Percentiles rank a stretch among this genome's conserved stretches.
Evolutionary conservation across 2,888 invertebrate species (phyloP).

Genomic region (Leptarthrus brevirostris): DNA sequence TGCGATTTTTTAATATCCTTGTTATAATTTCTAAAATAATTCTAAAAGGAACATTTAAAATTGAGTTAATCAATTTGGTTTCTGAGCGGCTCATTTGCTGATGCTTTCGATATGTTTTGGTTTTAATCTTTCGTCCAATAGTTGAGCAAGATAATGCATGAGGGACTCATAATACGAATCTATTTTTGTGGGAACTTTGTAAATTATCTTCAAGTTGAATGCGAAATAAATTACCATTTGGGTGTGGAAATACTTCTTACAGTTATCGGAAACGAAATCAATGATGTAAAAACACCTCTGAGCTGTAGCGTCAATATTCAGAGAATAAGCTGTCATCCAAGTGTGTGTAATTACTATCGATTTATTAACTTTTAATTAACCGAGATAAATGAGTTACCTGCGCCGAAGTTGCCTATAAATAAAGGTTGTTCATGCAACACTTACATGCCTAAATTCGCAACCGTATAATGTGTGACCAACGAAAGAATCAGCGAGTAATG

Average conservation of each 20-base stretch:
- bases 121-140: too few species aligned
- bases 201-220: too few species aligned
- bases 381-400: conserved; percentile 34
- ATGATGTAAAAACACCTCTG: conserved; percentile 34
- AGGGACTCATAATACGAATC: too few species aligned
- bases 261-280: conserved; percentile 12
- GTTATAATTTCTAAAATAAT: too few species aligned
- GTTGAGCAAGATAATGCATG: too few species aligned
- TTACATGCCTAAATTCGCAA: conserved; percentile 9
- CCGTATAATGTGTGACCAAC: background rate
- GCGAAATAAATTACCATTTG: background rate
- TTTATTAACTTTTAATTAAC: conserved; percentile 45
- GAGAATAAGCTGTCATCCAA: conserved; percentile 21
- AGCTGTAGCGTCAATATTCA: background rate
- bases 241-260: conserved; percentile 4
- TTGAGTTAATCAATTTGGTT: too few species aligned
- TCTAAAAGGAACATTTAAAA: too few species aligned
- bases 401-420: conserved; percentile 21
- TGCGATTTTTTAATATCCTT: too few species aligned
- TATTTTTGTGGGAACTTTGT: too few species aligned
- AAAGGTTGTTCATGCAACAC: conserved; percentile 5
- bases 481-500: background rate
- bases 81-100: too few species aligned
- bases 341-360: conserved; percentile 26
- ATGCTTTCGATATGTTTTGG: too few species aligned